phyloP scores from a whole-genome alignment of 2,888 invertebrate genomes.

The Tetragonula carbonaria region DNA sequence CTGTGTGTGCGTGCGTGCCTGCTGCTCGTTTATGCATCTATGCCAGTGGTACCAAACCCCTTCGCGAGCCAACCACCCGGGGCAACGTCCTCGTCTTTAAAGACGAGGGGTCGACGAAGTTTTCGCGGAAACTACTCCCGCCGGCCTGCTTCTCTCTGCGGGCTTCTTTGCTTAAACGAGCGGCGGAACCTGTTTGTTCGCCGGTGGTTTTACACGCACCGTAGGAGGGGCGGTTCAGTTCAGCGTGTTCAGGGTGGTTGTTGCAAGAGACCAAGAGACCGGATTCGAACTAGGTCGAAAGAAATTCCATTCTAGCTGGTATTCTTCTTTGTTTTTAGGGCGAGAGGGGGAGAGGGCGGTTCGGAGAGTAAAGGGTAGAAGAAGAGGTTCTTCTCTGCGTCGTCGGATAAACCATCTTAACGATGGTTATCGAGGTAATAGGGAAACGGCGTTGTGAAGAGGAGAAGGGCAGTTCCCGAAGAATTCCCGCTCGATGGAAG shows the following conservation, averaged over 20 bases:
- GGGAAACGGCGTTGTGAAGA: slow-evolving; percentile 35
- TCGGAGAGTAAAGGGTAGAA: slow-evolving; percentile 6
- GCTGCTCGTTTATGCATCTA: slow-evolving; percentile 79
- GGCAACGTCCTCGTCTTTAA: slow-evolving; percentile 82
- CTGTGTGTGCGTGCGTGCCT: slow-evolving; percentile 20
- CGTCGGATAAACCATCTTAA: slow-evolving; percentile 9
- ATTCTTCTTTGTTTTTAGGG: slow-evolving; percentile 6
- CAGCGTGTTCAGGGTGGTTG: slow-evolving; percentile 4
- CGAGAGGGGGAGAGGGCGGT: neutral
- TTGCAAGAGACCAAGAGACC: slow-evolving; percentile 56
- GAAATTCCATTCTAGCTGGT: slow-evolving; percentile 29
- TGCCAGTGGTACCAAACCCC: slow-evolving; percentile 83
- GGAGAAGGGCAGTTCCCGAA: slow-evolving; percentile 12
- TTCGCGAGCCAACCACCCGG: slow-evolving; percentile 70
- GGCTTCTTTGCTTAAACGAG: neutral
- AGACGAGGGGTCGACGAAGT: slow-evolving; percentile 76
- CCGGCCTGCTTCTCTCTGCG: no score
- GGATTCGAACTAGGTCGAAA: slow-evolving; percentile 66
- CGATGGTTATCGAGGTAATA: slow-evolving; percentile 33
- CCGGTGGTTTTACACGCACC: slow-evolving; percentile 42
- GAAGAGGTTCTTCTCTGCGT: slow-evolving; percentile 26
- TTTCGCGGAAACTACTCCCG: neutral
- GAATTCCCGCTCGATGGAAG: slow-evolving; percentile 30
- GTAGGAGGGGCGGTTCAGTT: neutral
- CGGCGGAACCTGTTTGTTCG: neutral